Base-by-base conservation (phyloP, 2,888 invertebrate species). In the Ichneumoninae sp. region DNA sequence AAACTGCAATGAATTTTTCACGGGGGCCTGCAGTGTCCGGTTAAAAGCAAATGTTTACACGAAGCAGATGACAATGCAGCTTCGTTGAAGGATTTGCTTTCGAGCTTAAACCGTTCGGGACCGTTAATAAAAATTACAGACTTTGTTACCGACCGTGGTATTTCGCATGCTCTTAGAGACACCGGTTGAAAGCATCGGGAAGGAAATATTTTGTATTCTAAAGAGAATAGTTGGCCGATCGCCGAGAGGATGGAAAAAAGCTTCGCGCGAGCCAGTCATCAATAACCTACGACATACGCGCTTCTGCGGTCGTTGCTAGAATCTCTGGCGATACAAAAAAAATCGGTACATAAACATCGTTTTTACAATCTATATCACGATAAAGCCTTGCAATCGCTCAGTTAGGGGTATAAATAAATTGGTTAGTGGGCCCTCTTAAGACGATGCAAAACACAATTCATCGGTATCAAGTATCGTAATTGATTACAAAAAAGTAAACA, bases 141-240 rank as follows among this genome's bases (percentile, higher is more conserved):
- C 16, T 13, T 44, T 16, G 16, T 44, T 44, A 44, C 44, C 16
- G 44, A 44, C 44, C 44, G 44, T 5, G 44, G 44, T 16, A 44
- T 44, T 44, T 44, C 0, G 4, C 44, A 44, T 44, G 44, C 44
- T 16, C 44, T 44, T 44, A 44, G 16, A 44, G 16, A 44, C 44
- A 44, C 44, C 44, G 44, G 16, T 44, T 94, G 91, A 76, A 92
- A 92, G 85, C 44, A 1, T 44, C 44, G 44, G 16, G 44, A 44
- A 16, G 4, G 44, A 44, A 44, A 16, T 44, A 33, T 33, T 16
- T 33, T 63, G 13, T 30, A 63, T 13, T 63, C 6, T 50, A 36
- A 40, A 50, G 6, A 65, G 75, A 75, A 65, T 50, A 50, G 65
- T 76, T 76, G 66, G 66, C 76, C 36, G 52, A 33, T 76, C 16